Base-by-base conservation (phyloP, 2,113 vertebrate species). In the Arizona elegans region DNA sequence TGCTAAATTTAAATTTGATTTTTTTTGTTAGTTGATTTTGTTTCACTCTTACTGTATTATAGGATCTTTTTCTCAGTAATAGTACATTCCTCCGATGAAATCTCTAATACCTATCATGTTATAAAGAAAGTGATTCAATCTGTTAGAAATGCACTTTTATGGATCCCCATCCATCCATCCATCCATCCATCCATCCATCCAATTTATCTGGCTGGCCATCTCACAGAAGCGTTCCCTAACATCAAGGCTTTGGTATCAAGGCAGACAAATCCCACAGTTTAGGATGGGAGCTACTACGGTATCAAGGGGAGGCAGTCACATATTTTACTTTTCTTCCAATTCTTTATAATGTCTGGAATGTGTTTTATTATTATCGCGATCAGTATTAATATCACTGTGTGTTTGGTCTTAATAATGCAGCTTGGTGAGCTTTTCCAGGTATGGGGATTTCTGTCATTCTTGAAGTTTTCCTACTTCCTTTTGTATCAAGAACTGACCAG, bases 21-120 rank as follows among this genome's bases (percentile, higher is more conserved):
- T 56, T 94, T 47, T 85, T 85, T 90, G 58, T 91, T 90, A 15
- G 94, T 88, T 52, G 94, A 50, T 91, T 54, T 87, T 93, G 70
- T 24, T 92, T 95, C 92, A 88, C 87, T 55, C 62, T 92, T 93
- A 86, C 81, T 90, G 0, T 94, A 92, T 94, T 52, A 93, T 89
- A 54, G 8, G 29, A 70, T 93, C 17, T 55, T 92, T 91, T 91
- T 94, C 94, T 90, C 29, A 38, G 21, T 29, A 53, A 6, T 38
- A 38, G 75, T 81, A 43, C 33, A 81, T 43, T 81, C 33, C 75
- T 21, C n/a, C 33, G 8, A 81, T 19, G 33, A 81, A 81, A 81
- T 81, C 5, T 38, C 33, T 43, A 81, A 75, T 19, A 81, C 3
- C 7, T 81, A 81, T 81, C 75, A 21, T 89, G 17, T 43, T 81